These are phyloP conservation scores for Falco biarmicus DNA, from an alignment of 2,797 vertebrate genomes.

Conservation along the genomic window DNA sequence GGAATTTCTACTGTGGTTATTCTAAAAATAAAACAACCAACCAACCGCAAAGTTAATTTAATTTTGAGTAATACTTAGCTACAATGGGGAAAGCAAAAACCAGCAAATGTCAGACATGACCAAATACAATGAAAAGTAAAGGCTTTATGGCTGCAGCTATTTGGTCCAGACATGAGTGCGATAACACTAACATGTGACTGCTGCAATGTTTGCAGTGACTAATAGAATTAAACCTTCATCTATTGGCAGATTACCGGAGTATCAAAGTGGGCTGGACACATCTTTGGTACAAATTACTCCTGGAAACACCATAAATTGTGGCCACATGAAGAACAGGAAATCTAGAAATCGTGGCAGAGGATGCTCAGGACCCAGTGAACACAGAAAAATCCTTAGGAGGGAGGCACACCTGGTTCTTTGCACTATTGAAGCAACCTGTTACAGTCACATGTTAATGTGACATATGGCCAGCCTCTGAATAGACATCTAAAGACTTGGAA, in stretches of 20 bases:
- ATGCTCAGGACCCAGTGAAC: neutral
- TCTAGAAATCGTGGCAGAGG: neutral
- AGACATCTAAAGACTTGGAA: neutral
- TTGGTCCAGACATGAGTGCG: neutral
- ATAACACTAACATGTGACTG: neutral
- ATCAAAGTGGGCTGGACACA: neutral
- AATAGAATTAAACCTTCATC: neutral
- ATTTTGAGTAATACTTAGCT: neutral
- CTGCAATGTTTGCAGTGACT: neutral
- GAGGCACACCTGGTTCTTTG: neutral
- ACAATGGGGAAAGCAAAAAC: neutral
- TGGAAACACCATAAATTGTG: neutral
- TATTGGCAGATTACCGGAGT: neutral
- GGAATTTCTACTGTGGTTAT: neutral
- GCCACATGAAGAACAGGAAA: neutral
- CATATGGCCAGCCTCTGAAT: fast-evolving
- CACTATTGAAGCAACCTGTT: neutral
- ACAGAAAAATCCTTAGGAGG: neutral
- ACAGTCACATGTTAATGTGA: neutral
- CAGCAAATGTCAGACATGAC: fast-evolving
- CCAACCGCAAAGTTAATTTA: neutral
- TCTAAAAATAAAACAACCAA: neutral
- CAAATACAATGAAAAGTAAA: neutral
- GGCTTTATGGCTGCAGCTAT: neutral
- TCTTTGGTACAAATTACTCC: neutral